Evolutionary conservation across 2,888 invertebrate genomes (phyloP).

Genomic region (Auanema sp.): DNA sequence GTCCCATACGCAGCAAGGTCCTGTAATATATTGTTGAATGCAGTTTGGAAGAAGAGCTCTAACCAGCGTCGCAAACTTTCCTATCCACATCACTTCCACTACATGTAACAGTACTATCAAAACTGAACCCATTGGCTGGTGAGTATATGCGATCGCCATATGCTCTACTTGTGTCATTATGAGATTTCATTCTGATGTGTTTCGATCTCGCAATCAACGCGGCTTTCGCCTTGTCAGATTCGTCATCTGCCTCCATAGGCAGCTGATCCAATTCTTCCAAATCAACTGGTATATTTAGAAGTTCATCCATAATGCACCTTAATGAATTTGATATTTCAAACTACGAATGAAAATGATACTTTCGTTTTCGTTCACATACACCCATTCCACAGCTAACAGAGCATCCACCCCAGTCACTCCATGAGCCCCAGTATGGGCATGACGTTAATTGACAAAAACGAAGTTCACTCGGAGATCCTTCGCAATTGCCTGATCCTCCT

Average conservation of each 20-base stretch:
- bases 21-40: slow-evolving; percentile 17
- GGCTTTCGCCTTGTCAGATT: slow-evolving; percentile 18
- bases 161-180: neutral
- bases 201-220: slow-evolving; percentile 18
- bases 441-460: slow-evolving; percentile 43
- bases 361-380: slow-evolving; percentile 40
- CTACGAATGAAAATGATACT: slow-evolving; percentile 11
- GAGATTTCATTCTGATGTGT: slow-evolving; percentile 14
- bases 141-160: neutral
- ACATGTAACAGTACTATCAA: slow-evolving; percentile 20
- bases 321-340: neutral
- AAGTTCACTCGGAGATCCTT: slow-evolving; percentile 33
- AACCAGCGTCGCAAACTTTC: slow-evolving; percentile 49
- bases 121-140: neutral
- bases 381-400: slow-evolving; percentile 48
- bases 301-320: slow-evolving; percentile 47
- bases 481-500: slow-evolving; percentile 29
- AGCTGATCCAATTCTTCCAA: slow-evolving; percentile 41
- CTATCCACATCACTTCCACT: slow-evolving; percentile 43
- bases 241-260: slow-evolving; percentile 6
- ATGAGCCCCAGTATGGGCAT: slow-evolving; percentile 50
- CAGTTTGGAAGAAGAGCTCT: neutral
- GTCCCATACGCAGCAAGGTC: slow-evolving; percentile 45
- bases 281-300: slow-evolving; percentile 40
- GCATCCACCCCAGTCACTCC: slow-evolving; percentile 48